These are phyloP conservation scores for Ypsolopha sequella DNA, from an alignment of 2,888 invertebrate species.

Conservation along the genomic window DNA sequence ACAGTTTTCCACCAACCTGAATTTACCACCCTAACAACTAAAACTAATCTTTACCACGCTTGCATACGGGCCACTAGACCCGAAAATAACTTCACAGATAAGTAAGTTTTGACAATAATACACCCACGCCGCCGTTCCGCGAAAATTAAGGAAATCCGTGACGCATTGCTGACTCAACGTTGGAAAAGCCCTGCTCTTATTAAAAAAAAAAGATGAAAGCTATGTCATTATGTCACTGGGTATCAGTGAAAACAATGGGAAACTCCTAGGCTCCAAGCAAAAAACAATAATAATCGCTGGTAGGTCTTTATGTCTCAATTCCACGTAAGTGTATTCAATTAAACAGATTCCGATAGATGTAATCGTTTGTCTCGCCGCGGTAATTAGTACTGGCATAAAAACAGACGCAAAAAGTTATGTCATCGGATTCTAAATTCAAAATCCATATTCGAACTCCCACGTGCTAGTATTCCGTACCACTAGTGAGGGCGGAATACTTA, in stretches of 20 bases:
- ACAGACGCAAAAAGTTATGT: background rate
- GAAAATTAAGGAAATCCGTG: slow-evolving; percentile 63
- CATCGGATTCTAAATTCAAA: background rate
- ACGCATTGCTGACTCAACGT: slow-evolving; percentile 42
- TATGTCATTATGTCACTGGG: slow-evolving; percentile 40
- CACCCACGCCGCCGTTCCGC: slow-evolving; percentile 11
- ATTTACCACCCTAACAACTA: too few species aligned
- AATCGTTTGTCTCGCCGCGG: background rate
- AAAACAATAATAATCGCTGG: slow-evolving; percentile 14
- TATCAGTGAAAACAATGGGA: slow-evolving; percentile 24
- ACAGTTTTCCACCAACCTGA: too few species aligned
- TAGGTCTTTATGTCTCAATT: slow-evolving; percentile 1
- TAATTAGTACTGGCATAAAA: background rate
- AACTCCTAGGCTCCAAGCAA: slow-evolving; percentile 22
- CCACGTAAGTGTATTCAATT: background rate
- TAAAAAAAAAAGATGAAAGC: slow-evolving; percentile 21
- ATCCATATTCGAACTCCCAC: slow-evolving; percentile 3
- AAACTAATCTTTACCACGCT: too few species aligned
- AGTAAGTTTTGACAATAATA: too few species aligned
- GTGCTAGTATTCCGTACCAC: background rate
- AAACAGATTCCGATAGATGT: background rate
- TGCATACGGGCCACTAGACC: too few species aligned
- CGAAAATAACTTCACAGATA: too few species aligned
- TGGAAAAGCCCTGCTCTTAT: slow-evolving; percentile 52
- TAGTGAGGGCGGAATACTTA: background rate